phyloP scores from a whole-genome alignment of 2,888 invertebrate species.

The Ctena decussata region DNA sequence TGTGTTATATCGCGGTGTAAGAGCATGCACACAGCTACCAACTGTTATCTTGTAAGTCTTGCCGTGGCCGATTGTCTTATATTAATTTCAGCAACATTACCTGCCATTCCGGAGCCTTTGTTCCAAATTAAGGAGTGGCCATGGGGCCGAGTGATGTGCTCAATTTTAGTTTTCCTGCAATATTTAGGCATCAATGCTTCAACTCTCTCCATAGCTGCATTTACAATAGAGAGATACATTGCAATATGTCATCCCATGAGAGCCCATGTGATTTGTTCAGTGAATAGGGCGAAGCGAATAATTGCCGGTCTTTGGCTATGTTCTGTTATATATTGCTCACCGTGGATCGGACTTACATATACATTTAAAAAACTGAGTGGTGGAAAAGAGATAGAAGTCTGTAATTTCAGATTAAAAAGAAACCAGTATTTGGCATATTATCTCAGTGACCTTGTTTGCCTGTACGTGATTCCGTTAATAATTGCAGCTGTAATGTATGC shows the following conservation, averaged over 20 bases:
- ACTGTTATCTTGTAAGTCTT: conserved; percentile 90
- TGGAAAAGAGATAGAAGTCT: conserved; percentile 86
- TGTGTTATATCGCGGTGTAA: conserved; percentile 87
- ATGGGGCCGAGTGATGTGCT: conserved; percentile 88
- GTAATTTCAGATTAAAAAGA: conserved; percentile 87
- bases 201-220: conserved; percentile 89
- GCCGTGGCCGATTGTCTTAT: conserved; percentile 89
- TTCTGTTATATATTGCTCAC: conserved; percentile 89
- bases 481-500: conserved; percentile 89
- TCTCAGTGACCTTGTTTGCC: conserved; percentile 89
- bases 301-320: conserved; percentile 89
- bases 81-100: conserved; percentile 88
- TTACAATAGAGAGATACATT: conserved; percentile 90
- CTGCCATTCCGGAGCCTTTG: conserved; percentile 88
- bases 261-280: conserved; percentile 89
- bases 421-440: conserved; percentile 88
- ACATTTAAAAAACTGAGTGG: conserved; percentile 84
- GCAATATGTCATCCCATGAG: conserved; percentile 90
- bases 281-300: conserved; percentile 89
- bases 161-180: conserved; percentile 88
- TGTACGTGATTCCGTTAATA: conserved; percentile 89
- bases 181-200: conserved; percentile 90
- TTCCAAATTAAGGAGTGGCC: conserved; percentile 88
- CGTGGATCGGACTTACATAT: conserved; percentile 89
- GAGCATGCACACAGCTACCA: conserved; percentile 89